Base-by-base conservation (phyloP, 2,113 vertebrate genomes). In the Cyanistes caeruleus region DNA sequence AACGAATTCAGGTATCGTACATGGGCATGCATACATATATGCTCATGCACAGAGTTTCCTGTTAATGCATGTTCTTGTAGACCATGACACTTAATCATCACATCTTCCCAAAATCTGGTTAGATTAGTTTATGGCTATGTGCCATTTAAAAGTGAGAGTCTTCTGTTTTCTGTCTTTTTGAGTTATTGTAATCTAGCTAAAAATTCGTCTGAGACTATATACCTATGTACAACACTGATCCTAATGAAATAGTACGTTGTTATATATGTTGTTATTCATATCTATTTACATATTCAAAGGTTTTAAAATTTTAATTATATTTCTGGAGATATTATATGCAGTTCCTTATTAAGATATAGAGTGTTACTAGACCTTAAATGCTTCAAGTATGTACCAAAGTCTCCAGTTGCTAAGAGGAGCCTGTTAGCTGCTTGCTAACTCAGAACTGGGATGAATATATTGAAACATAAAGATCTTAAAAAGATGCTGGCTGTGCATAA, bases 401-500 rank as follows among this genome's bases (percentile, higher is more conserved):
- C 49, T 56, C 49, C n/a, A 55, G 35, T 27, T 67, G 12, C 25
- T 53, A 17, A 62, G 9, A 78, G 46, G 28, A 83, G 24, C 24
- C 16, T 63, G 5, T 69, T 73, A 64, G 35, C 43, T 80, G 22
- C 64, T 78, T 55, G 43, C 33, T 37, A 28, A 20, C 30, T 78
- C 23, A 21, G 35, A 76, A 24, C 64, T 75, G 58, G 41, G 55
- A 17, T 82, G n/a, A 65, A n/a, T 9, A 4, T 18, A 37, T 14
- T 55, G 39, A 39, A 55, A 70, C 1, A 1, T 56, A n/a, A 62
- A 95, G 72, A 20, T 28, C 63, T 84, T 6, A 0, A 21, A 18
- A 65, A 51, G 39, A 12, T 56, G 27, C 14, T 73, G 67, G 58
- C 23, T 0, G 0, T 15, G 31, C 0, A 0, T 55, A 27, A 82